These are phyloP conservation scores for Hybos culiciformis DNA, from an alignment of 2,888 invertebrate genomes.

Conservation along the genomic window DNA sequence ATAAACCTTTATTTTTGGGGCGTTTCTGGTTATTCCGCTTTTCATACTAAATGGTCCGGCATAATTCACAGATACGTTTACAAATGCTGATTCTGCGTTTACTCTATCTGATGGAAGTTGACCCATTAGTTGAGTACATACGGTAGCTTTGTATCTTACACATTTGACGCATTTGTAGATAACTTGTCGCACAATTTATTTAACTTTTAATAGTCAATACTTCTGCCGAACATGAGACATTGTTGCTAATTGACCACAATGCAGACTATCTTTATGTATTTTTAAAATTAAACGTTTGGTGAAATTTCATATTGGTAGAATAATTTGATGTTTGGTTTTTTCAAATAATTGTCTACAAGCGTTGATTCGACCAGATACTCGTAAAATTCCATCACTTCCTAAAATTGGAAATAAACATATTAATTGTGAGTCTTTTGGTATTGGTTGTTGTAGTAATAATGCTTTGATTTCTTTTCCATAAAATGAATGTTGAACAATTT, in stretches of 20 bases:
- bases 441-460: background rate
- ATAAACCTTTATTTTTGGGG: slow-evolving; percentile 6
- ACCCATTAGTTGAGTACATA: slow-evolving; percentile 9
- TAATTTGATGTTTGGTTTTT: slow-evolving; percentile 9
- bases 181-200: slow-evolving; percentile 8
- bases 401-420: slow-evolving; percentile 14
- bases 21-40: slow-evolving; percentile 1
- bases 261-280: slow-evolving; percentile 6
- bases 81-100: slow-evolving; percentile 4
- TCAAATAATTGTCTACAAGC: slow-evolving; percentile 8
- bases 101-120: slow-evolving; percentile 2
- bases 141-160: slow-evolving; percentile 10
- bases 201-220: slow-evolving; percentile 11
- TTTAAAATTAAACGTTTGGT: slow-evolving; percentile 6
- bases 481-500: too few relatives aligned
- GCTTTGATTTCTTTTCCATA: slow-evolving; percentile 1
- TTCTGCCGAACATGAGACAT: slow-evolving; percentile 7
- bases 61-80: slow-evolving; percentile 8
- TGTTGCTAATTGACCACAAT: slow-evolving; percentile 9
- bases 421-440: slow-evolving; percentile 4
- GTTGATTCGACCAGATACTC: slow-evolving; percentile 20
- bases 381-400: slow-evolving; percentile 14
- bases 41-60: slow-evolving; percentile 10
- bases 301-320: slow-evolving; percentile 5
- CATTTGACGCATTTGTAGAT: slow-evolving; percentile 8